A percentile compares a stretch with the other conserved stretches of the same genome.
Conservation (phyloP, 2,888 invertebrate species). For the Chalcosyrphus nemorum region DNA sequence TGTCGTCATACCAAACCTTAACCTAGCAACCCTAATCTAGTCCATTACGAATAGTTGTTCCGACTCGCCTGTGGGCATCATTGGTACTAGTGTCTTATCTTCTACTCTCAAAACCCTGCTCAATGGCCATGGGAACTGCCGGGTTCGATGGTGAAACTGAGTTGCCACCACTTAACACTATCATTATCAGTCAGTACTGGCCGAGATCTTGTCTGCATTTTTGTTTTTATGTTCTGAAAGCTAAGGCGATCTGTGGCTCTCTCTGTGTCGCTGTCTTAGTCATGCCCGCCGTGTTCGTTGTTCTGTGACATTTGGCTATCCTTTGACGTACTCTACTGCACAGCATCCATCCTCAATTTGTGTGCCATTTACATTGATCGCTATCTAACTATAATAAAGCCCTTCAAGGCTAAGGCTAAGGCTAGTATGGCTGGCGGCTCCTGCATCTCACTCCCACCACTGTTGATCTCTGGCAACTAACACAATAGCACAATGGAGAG, state of each 20-base stretch:
- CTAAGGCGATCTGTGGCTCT: conserved; percentile 95
- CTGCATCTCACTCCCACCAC: conserved; percentile 95
- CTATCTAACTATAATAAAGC: conserved; percentile 95
- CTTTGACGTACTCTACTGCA: conserved; percentile 98
- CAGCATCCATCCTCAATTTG: conserved; percentile 98
- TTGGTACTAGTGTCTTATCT: conserved; percentile 52
- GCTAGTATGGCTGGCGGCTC: conserved; percentile 96
- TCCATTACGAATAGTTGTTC: conserved; percentile 75
- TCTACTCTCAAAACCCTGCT: conserved; percentile 45
- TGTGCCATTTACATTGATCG: conserved; percentile 99
- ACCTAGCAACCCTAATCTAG: conserved; percentile 45
- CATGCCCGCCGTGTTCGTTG: conserved; percentile 97
- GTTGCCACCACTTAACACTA: conserved; percentile 82
- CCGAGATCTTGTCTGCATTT: conserved; percentile 95
- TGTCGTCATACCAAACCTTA: conserved; percentile 50
- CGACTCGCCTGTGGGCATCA: conserved; percentile 48
- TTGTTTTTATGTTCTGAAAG: conserved; percentile 96
- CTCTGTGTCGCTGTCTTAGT: conserved; percentile 96
- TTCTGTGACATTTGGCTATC: conserved; percentile 98
- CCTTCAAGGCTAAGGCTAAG: conserved; percentile 96
- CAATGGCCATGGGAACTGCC: conserved; percentile 72
- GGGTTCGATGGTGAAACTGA: conserved; percentile 75
- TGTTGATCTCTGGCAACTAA: conserved; percentile 94
- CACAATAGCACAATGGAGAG: conserved; percentile 85
- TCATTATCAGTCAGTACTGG: conserved; percentile 88